Conservation (phyloP, 2,797 vertebrate genomes). For the Amblyraja radiata region DNA sequence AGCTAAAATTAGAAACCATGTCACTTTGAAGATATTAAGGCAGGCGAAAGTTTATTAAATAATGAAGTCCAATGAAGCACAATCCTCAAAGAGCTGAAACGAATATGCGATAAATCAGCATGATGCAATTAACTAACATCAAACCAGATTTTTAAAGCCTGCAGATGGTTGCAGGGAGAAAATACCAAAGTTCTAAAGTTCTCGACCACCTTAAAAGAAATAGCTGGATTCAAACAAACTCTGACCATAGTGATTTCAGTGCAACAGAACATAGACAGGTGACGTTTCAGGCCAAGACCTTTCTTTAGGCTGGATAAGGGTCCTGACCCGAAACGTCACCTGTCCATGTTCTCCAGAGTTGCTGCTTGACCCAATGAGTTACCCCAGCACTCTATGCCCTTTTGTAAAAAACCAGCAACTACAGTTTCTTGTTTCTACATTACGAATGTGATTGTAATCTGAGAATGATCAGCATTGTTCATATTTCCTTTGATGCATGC, state of each 20-base stretch:
- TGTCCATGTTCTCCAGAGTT: no score
- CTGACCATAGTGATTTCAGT: not conserved
- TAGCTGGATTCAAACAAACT: not conserved
- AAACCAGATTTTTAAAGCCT: not conserved
- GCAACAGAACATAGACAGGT: not conserved
- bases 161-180: not conserved
- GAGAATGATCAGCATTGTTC: not conserved
- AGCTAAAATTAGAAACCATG: not conserved
- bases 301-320: no score
- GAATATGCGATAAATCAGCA: not conserved
- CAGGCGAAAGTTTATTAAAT: not conserved
- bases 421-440: no score
- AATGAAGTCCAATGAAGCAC: not conserved
- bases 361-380: no score
- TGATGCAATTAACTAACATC: not conserved
- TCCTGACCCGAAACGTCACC: no score
- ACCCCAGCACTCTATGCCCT: no score
- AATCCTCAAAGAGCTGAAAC: not conserved
- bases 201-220: not conserved
- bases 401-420: no score
- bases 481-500: not conserved
- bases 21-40: not conserved
- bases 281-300: not conserved
- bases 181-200: not conserved
- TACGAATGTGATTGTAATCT: not conserved